Evolutionary conservation across 1,140 invertebrate genomes (phyloP), one percentile per base, ranked within the genome.

Genomic region (Penaeus japonicus): DNA sequence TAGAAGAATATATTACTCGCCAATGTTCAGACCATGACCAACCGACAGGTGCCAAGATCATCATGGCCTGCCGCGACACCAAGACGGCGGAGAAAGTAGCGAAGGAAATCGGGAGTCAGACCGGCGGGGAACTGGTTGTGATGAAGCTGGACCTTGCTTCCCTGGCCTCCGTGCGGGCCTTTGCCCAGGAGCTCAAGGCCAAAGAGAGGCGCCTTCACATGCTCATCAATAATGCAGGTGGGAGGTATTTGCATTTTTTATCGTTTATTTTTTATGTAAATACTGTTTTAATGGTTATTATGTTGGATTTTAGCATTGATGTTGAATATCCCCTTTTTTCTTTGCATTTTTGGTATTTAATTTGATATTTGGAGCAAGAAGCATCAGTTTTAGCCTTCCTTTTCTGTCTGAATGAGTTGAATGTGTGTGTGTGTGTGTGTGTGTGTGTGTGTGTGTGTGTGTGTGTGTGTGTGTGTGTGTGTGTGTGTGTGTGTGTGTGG

Each of bases 191-290:
- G 30, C 92, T 97, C 0, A 91, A 94, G 22, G 92, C 94, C 12
- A 94, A 92, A 0, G 94, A 95, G 92, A 81, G 93, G 54, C 93
- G 94, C 90, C 94, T 96, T 65, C 94, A 96, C 91, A 92, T 97
- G 57, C 92, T 98, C 2, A 94, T 97, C 22, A 97, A 97, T 90
- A 97, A 97, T 93, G 96, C 96, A 70, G 96, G 94, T 1, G 94
- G 97, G 81, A 39, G 32, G 15, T 80, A 24, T 22, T 70, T 22
- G 62, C 22, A 10, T 70, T 5, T 70, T 24, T 27, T 10, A 24
- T 70, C 5, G 7, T 70, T 70, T 70, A 77, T 35, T 32, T 30
- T 77, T 75, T 10, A 53, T 77, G 30, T 65, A 5, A 7, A 22
- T 47, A n/a, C 47, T 47, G 47, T 47, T 47, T 47, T 47, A 15